Evolutionary conservation across 2,888 invertebrate species (phyloP), one percentile per base, ranked within the genome.

Genomic region (Agelastica alni): DNA sequence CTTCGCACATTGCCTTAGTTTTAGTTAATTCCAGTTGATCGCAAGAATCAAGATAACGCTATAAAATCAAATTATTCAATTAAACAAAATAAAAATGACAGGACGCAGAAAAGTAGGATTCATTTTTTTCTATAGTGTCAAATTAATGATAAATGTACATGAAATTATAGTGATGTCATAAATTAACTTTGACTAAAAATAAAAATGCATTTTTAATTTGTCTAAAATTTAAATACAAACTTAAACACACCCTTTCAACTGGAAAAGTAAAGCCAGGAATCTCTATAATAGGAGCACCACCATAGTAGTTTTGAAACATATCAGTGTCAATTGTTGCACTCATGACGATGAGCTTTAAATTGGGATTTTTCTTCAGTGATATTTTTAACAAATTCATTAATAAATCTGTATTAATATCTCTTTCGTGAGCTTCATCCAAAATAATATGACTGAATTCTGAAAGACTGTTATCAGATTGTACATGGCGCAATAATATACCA

Each of bases 361-460:
- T 59, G 0, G 79, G 76, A 69, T 87, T 87, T 2, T 74, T 58
- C 1, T 74, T 49, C 34, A 87, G 47, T 0, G 61, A 52, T 10
- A 80, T 74, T 62, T 82, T 83, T 9, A 88, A 63, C 3, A 88
- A 69, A 14, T 83, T 77, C 54, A 88, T 67, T 0, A 86, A 76
- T 43, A 89, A 70, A 68, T 90, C 89, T 0, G 83, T 86, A 60
- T 87, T 85, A 0, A 87, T 80, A 60, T 84, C 85, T 4, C 89
- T 78, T 67, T 88, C 88, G 70, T 90, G 89, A 0, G 86, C 88
- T 66, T 90, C 89, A 70, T 90, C 89, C 49, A 89, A 76, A 41
- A 89, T 79, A 1, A 89, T 80, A 70, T 89, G 88, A 0, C 84
- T 80, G 56, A 85, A 83, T 7, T 83, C 83, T 9, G 72, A 64